A percentile compares a stretch with the other conserved stretches of the same genome.
These are phyloP conservation scores for Chloromyia formosa DNA, from an alignment of 2,888 invertebrate species.

Conservation along the genomic window DNA sequence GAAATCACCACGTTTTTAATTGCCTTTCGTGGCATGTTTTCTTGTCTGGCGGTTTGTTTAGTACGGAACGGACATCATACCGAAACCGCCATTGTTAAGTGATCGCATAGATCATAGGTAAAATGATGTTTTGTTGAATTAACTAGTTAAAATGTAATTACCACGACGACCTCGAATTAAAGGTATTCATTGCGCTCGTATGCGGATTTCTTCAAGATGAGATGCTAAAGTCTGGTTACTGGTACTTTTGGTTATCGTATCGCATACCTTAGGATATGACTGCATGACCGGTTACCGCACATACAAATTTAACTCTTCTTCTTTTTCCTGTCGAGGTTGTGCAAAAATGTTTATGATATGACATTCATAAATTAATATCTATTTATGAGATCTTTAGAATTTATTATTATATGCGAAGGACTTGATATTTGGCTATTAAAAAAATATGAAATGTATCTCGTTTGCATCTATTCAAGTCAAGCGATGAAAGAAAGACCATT, in stretches of 20 bases:
- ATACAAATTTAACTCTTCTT: too few species aligned
- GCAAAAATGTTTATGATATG: background rate
- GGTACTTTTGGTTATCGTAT: background rate
- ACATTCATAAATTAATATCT: conserved; percentile 34
- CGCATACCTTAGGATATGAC: conserved; percentile 19
- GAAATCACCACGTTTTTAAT: conserved; percentile 34
- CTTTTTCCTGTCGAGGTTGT: conserved; percentile 25
- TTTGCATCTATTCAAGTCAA: background rate
- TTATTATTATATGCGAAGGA: conserved; percentile 13
- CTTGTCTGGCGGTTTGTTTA: background rate
- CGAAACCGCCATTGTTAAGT: conserved; percentile 35
- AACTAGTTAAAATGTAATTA: conserved; percentile 43
- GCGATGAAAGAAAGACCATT: background rate
- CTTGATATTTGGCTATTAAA: conserved; percentile 8
- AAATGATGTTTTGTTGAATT: conserved; percentile 32
- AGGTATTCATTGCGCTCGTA: conserved; percentile 11
- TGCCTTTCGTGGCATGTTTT: conserved; percentile 30
- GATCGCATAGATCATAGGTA: conserved; percentile 40
- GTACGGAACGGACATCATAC: background rate
- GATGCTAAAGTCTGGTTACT: too few species aligned
- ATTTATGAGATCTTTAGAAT: conserved; percentile 34
- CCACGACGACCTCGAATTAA: conserved; percentile 38
- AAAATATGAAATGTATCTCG: conserved; percentile 18
- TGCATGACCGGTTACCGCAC: conserved; percentile 17
- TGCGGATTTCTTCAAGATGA: conserved; percentile 7